Conservation (phyloP, 2,113 vertebrate genomes). For the Coryphaenoides rupestris region DNA sequence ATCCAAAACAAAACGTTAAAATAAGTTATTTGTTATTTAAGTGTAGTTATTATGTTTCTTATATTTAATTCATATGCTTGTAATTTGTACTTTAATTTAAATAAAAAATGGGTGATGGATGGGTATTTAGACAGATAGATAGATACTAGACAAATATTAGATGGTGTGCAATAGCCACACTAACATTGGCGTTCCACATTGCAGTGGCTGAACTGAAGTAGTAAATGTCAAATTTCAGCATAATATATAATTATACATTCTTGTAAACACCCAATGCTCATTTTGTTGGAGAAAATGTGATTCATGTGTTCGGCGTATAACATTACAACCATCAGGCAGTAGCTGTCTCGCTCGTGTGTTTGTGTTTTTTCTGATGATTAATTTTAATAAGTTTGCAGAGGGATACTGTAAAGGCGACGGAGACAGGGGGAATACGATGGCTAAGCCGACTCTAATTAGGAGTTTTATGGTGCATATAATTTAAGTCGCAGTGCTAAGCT, state of each 20-base stretch:
- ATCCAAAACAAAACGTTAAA: too few relatives aligned
- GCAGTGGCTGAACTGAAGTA: conserved; percentile 15
- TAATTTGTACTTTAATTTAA: too few relatives aligned
- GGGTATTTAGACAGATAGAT: conserved; percentile 16
- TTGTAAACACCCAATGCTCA: too few relatives aligned
- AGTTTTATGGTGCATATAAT: conserved; percentile 76
- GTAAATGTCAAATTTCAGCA: too few relatives aligned
- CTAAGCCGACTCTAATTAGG: conserved; percentile 66
- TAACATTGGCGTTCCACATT: not conserved
- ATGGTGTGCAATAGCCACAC: too few relatives aligned
- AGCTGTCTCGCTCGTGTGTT: not conserved
- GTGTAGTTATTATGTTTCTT: too few relatives aligned
- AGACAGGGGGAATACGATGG: conserved; percentile 37
- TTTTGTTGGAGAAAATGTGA: not conserved
- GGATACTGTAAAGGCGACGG: conserved; percentile 26
- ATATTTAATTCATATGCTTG: too few relatives aligned
- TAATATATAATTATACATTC: too few relatives aligned
- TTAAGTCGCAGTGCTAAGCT: conserved; percentile 61
- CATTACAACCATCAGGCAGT: not conserved
- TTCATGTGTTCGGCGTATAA: not conserved
- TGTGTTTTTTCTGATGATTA: conserved; percentile 35
- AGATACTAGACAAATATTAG: too few relatives aligned
- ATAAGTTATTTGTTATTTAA: too few relatives aligned
- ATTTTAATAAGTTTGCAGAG: conserved; percentile 53
- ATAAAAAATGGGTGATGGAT: not conserved